Evolutionary conservation across 2,797 vertebrate species (phyloP).

Genomic region (Dryobates pubescens): DNA sequence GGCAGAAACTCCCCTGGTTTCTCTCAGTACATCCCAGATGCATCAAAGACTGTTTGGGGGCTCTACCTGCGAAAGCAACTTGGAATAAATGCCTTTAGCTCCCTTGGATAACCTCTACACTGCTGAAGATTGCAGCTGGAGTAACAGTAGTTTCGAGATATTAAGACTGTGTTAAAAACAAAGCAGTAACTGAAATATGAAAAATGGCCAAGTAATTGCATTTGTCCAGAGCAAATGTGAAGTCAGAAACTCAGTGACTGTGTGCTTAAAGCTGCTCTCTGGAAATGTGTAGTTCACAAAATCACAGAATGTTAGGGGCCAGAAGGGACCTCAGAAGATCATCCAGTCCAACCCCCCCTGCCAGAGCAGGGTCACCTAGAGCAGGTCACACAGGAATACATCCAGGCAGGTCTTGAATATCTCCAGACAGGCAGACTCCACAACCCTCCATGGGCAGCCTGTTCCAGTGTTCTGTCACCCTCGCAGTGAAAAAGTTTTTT

Average conservation of each 20-base stretch:
- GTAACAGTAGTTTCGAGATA: neutral
- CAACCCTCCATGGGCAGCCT: too few species aligned
- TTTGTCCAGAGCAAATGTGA: neutral
- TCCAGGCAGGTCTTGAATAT: too few species aligned
- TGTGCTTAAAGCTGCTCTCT: neutral
- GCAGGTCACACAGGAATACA: too few species aligned
- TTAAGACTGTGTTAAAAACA: neutral
- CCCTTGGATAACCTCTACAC: neutral
- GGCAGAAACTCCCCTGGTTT: neutral
- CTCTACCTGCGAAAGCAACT: neutral
- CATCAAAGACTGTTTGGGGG: neutral
- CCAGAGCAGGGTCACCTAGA: too few species aligned
- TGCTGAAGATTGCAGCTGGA: neutral
- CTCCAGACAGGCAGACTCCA: too few species aligned
- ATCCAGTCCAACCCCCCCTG: too few species aligned
- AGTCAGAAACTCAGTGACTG: neutral
- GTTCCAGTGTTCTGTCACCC: too few species aligned
- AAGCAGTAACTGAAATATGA: neutral
- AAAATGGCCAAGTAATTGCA: neutral
- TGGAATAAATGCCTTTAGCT: neutral
- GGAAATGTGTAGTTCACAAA: neutral
- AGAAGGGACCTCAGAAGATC: too few species aligned
- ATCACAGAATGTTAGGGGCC: too few species aligned
- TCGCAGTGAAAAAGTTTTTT: too few species aligned
- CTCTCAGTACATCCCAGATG: neutral